Base-by-base conservation (phyloP, 2,888 invertebrate species). In the Synanthedon myopaeformis region DNA sequence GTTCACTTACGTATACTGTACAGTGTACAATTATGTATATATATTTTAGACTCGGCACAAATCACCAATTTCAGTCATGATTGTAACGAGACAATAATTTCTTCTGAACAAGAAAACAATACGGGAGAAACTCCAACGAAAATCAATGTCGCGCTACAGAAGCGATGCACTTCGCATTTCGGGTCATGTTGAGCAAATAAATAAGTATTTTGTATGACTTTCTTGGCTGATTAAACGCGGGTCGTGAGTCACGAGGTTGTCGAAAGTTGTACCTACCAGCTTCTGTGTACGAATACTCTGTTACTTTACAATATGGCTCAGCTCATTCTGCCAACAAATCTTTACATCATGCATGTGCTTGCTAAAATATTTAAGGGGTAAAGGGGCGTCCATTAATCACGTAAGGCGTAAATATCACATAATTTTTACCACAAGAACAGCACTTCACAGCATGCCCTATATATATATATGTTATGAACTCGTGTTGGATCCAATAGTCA, bases 221-320 rank as follows among this genome's bases (percentile, higher is more conserved):
- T 76, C 76, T 71, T 74, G 68, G 64, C 73, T 81, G 84, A 83
- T 82, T 82, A 78, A 76, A 67, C 66, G 63, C 63, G 62, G 69
- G 67, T 84, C 84, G 85, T 85, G 85, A 85, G 72, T 84, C 83
- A 85, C 85, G 84, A 79, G 75, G 74, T 69, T 76, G 82, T 79
- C 72, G 76, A 70, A 74, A 75, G 73, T 65, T 73, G 73, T 72
- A 23, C 23, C 76, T 35, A 35, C 35, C 69, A 56, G 78, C 82
- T 82, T 81, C 82, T 64, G 79, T 71, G 64, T 61, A 66, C 56
- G 59, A 65, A 65, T 63, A 63, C 60, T 56, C 57, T 57, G 53
- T 61, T 17, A 52, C 52, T 3, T 13, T 45, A 45, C 45, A 12
- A 14, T 45, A 12, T 49, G 13, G 49, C 17, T 49, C 49, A 19